Percentiles rank a stretch among this genome's conserved stretches.
Evolutionary conservation across 92 coral and sea anemone genomes (phyloP).

Genomic region (Bergia puertoricense): DNA sequence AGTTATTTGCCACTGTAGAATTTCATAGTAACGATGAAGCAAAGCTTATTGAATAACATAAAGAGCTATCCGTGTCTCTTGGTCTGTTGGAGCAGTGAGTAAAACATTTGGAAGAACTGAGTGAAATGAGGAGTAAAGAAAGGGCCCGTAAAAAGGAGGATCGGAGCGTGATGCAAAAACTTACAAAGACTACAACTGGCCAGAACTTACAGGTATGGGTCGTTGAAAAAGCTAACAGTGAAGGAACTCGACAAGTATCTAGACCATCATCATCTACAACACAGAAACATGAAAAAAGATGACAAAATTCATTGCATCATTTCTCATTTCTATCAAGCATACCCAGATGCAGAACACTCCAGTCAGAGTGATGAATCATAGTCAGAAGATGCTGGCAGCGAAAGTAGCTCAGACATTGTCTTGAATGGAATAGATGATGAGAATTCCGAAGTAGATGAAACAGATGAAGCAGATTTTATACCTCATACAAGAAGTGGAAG

Average conservation of each 20-base stretch:
- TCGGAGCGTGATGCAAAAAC: background rate
- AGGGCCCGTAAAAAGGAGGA: background rate
- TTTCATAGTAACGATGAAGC: background rate
- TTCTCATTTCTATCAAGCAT: background rate
- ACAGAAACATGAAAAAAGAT: background rate
- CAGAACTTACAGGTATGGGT: background rate
- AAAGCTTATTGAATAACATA: background rate
- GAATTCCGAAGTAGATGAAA: background rate
- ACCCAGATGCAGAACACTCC: background rate
- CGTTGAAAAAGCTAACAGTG: background rate
- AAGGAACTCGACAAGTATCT: background rate
- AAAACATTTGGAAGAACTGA: constrained; percentile 18
- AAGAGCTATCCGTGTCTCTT: background rate
- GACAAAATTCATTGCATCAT: background rate
- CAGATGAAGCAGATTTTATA: background rate
- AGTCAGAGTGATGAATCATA: background rate
- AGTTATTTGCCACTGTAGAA: constrained; percentile 10
- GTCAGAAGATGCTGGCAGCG: background rate
- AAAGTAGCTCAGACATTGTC: background rate
- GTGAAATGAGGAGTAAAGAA: background rate
- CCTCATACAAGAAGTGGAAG: background rate
- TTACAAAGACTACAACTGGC: constrained; percentile 32
- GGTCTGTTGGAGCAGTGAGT: constrained; percentile 13
- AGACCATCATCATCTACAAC: background rate
- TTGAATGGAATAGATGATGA: background rate